A percentile compares a stretch with the other conserved stretches of the same genome.
Conservation (phyloP, 2,113 vertebrate species). For the Burhinus oedicnemus region DNA sequence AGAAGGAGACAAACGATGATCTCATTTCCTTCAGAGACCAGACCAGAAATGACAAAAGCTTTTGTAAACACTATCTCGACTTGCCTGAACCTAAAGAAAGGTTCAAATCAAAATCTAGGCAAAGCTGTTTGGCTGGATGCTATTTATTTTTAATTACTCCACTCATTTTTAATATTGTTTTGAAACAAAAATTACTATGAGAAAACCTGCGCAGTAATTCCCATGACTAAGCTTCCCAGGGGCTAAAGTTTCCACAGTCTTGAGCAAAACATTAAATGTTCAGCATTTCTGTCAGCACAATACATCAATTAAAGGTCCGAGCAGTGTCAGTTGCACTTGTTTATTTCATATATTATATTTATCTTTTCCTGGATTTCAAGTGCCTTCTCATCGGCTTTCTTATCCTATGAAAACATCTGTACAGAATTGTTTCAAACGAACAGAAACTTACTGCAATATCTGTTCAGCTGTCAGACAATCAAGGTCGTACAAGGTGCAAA, state of each 20-base stretch:
- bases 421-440: constrained; percentile 69
- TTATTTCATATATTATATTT: constrained; percentile 70
- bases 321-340: constrained; percentile 30
- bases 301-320: neutral
- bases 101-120: constrained; percentile 6
- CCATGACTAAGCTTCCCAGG: neutral
- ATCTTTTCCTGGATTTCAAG: constrained; percentile 70
- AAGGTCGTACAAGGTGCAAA: constrained; percentile 75
- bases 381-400: constrained; percentile 63
- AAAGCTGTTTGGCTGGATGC: neutral
- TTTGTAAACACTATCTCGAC: neutral
- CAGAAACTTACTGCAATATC: constrained; percentile 58
- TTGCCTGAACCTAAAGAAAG: neutral
- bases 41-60: neutral
- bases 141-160: constrained; percentile 25
- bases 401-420: constrained; percentile 77
- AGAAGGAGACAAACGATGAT: neutral
- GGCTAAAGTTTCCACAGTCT: neutral
- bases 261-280: neutral
- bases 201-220: neutral
- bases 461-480: constrained; percentile 70
- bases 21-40: neutral
- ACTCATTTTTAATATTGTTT: neutral
- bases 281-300: neutral
- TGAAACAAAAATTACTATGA: neutral